Percentiles rank a stretch among this genome's conserved stretches.
These are phyloP conservation scores for Plagodis dolabraria DNA, from an alignment of 2,888 invertebrate genomes.

Conservation along the genomic window DNA sequence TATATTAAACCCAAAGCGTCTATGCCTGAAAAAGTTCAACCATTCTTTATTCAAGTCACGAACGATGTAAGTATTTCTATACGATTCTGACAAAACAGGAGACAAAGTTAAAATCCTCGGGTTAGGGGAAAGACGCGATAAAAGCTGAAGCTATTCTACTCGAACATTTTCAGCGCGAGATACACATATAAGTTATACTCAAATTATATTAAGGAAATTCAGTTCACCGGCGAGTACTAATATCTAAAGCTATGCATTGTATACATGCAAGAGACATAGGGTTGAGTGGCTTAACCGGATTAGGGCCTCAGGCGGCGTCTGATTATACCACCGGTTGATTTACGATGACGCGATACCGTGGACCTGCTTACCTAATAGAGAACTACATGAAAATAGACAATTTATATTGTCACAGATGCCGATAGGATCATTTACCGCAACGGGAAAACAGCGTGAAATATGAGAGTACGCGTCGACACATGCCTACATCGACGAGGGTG, in stretches of 20 bases:
- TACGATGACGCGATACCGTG: constrained; percentile 77
- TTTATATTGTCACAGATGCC: constrained; percentile 70
- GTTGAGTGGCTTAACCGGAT: constrained; percentile 77
- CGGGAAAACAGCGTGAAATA: constrained; percentile 69
- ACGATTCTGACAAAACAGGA: constrained; percentile 35
- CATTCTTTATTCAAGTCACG: constrained; percentile 36
- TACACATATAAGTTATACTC: constrained; percentile 32
- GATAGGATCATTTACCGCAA: constrained; percentile 68
- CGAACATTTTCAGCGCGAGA: constrained; percentile 15
- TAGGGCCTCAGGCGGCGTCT: constrained; percentile 70
- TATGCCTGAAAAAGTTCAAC: constrained; percentile 32
- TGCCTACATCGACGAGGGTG: constrained; percentile 58
- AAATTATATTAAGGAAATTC: constrained; percentile 36
- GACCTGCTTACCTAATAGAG: constrained; percentile 69
- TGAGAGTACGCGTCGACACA: constrained; percentile 68
- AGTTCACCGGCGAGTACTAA: constrained; percentile 31
- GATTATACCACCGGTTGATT: constrained; percentile 81
- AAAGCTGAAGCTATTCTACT: constrained; percentile 28
- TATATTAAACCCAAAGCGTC: constrained; percentile 27
- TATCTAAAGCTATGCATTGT: constrained; percentile 67
- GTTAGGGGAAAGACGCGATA: constrained; percentile 27
- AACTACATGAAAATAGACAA: constrained; percentile 67
- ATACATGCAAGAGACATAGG: constrained; percentile 73
- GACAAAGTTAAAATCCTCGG: constrained; percentile 30
- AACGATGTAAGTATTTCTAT: constrained; percentile 32